Base-by-base conservation (phyloP, 2,113 vertebrate genomes). In the Notarius lentiginosus region DNA sequence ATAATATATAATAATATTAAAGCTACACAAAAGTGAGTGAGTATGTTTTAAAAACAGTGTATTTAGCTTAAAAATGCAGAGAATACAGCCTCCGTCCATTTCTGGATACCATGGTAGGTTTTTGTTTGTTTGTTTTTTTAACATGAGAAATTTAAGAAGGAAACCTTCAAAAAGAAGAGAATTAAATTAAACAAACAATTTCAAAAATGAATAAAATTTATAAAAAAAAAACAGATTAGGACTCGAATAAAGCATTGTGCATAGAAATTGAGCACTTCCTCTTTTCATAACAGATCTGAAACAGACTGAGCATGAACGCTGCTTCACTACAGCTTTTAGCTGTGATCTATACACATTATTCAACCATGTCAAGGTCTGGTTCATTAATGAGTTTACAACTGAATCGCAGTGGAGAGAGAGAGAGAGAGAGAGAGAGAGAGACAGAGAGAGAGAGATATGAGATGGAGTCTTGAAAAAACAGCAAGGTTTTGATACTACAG, bases 341-440 rank as follows among this genome's bases (percentile, higher is more conserved):
- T 79, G 0, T 34, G 15, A 30, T 20, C 53, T 79, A 2, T 9
- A 34, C 30, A 41, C 77, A 2, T 79, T 53, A 55, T 4, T 11
- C 7, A 60, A 20, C 30, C 7, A 56, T 10, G n/a, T 30, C 76
- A 56, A 1, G 2, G 27, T 80, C 55, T 20, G 77, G 27, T 22
- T 30, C 27, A 8, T 34, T 22, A 41, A n/a, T 34, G 9, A 60
- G 60, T 80, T 80, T 5, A 60, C 55, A 60, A 12, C 1, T 41
- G 30, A 79, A 79, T 30, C n/a, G 10, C 7, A 12, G 4, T 15
- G 0, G n/a, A 4, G 9, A 12, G 73, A n/a, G 10, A 6, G 20
- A 6, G 15, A 83, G 30, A 84, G 30, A 61, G 66, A 63, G 68
- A 88, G 56, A n/a, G n/a, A n/a, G n/a, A n/a, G n/a, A n/a, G n/a